Conservation (phyloP, 2,113 vertebrate species). For the Sclerurus mexicanus region DNA sequence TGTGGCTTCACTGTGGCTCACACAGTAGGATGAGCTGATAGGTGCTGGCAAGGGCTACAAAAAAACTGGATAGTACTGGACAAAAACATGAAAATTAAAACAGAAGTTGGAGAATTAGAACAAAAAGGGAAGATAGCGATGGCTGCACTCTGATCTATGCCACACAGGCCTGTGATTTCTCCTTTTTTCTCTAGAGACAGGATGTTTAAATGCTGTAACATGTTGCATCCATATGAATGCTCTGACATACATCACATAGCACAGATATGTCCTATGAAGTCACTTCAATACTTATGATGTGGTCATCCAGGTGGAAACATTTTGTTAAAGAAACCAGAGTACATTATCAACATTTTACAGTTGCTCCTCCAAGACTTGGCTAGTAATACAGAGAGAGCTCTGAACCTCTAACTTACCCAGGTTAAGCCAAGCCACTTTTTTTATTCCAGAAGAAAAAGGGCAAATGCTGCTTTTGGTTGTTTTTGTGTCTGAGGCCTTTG, state of each 20-base stretch:
- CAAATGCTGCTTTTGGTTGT: not conserved
- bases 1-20: not conserved
- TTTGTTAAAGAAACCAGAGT: not conserved
- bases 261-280: not conserved
- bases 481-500: not conserved
- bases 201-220: not conserved
- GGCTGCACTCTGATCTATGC: not conserved
- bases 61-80: not conserved
- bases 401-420: not conserved
- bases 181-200: not conserved
- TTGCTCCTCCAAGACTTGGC: not conserved
- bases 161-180: not conserved
- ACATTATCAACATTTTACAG: not conserved
- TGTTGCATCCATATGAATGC: not conserved
- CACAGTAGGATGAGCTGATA: not conserved
- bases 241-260: not conserved
- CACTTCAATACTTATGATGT: not conserved
- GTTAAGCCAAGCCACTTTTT: not conserved
- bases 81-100: not conserved
- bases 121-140: not conserved
- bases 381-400: not conserved
- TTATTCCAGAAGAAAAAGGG: not conserved
- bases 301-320: not conserved
- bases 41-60: not conserved
- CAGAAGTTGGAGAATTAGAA: not conserved